phyloP scores from a whole-genome alignment of 2,113 vertebrate genomes.

The Charina bottae region DNA sequence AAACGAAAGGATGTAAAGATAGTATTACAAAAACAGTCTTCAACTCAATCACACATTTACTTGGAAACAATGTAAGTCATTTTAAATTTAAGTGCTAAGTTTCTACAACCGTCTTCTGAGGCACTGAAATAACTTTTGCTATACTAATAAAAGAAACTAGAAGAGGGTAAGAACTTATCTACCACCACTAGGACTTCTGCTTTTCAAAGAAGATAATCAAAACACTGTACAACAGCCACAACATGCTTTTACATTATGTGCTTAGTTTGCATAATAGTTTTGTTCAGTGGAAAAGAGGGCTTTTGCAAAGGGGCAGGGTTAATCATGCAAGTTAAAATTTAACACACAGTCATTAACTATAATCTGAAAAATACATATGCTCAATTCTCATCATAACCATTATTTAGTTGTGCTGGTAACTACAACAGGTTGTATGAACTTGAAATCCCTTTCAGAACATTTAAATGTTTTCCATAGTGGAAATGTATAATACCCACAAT shows the following conservation, averaged over 20 bases:
- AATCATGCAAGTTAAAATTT: background rate
- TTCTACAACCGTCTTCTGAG: background rate
- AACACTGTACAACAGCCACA: background rate
- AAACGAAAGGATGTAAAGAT: background rate
- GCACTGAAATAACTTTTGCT: background rate
- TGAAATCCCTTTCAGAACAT: background rate
- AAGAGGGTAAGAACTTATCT: background rate
- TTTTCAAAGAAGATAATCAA: background rate
- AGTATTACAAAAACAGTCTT: background rate
- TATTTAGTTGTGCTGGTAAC: background rate
- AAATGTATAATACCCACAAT: conserved; percentile 32
- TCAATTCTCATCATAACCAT: background rate
- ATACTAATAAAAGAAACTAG: background rate
- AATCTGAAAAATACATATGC: background rate
- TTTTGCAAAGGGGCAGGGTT: background rate
- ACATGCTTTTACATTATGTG: background rate
- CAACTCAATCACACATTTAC: background rate
- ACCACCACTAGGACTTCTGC: background rate
- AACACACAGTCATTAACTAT: background rate
- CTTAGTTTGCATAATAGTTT: background rate
- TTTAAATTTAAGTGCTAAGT: background rate
- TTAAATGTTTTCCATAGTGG: conserved; percentile 21
- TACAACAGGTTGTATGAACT: background rate
- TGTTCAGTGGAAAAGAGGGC: background rate
- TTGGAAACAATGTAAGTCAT: background rate